These are phyloP conservation scores for Tautogolabrus adspersus DNA, from an alignment of 2,113 vertebrate genomes.

Conservation along the genomic window DNA sequence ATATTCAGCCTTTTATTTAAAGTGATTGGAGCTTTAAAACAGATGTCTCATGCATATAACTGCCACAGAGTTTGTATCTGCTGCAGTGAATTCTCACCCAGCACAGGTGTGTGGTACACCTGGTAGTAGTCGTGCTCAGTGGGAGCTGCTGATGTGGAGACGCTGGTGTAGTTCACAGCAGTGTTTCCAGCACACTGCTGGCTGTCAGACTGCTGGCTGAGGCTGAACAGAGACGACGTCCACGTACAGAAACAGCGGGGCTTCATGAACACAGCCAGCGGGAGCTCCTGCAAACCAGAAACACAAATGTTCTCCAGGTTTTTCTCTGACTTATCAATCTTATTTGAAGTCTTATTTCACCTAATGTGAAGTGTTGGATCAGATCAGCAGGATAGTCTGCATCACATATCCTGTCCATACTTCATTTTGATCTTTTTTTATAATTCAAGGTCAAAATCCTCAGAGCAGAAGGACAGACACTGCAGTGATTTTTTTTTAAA, in stretches of 20 bases:
- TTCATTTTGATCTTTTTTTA: neutral
- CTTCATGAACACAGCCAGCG: slow-evolving; percentile 86
- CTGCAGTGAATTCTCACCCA: slow-evolving; percentile 82
- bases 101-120: slow-evolving; percentile 94
- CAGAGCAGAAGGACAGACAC: slow-evolving; percentile 15
- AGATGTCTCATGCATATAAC: no score
- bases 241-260: slow-evolving; percentile 89
- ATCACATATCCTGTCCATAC: neutral
- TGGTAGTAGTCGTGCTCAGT: slow-evolving; percentile 75
- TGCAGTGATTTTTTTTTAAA: neutral
- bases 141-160: slow-evolving; percentile 5
- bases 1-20: no score
- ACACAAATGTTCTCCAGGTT: slow-evolving; percentile 13
- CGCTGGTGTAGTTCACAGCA: slow-evolving; percentile 21
- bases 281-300: slow-evolving; percentile 87
- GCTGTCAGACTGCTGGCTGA: slow-evolving; percentile 75
- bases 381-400: neutral
- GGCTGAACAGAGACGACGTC: slow-evolving; percentile 84
- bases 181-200: slow-evolving; percentile 75
- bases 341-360: neutral
- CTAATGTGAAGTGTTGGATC: neutral
- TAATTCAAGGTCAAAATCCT: slow-evolving; percentile 32
- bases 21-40: no score
- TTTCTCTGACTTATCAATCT: slow-evolving; percentile 18
- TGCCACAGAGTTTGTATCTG: no score